Percentiles rank a stretch among this genome's conserved stretches.
These are phyloP conservation scores for Montipora sp. DNA, from an alignment of 64 coral and sea anemone genomes.

Conservation along the genomic window DNA sequence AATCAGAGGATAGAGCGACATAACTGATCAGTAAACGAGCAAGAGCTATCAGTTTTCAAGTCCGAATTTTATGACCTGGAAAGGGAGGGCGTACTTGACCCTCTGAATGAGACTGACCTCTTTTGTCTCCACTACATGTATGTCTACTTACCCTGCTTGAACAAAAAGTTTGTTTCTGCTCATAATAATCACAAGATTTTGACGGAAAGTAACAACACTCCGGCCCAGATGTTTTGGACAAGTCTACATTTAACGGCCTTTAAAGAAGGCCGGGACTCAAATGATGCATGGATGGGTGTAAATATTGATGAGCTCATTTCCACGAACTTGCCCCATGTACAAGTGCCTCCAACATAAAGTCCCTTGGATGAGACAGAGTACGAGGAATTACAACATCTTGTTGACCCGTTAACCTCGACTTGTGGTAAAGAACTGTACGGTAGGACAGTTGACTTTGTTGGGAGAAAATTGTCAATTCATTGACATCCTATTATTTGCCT, in stretches of 20 bases:
- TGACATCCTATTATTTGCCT: neutral
- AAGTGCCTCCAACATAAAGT: conserved; percentile 22
- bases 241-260: conserved; percentile 38
- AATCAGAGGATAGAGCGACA: conserved; percentile 68
- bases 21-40: conserved; percentile 49
- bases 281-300: conserved; percentile 30
- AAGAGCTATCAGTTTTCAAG: conserved; percentile 19
- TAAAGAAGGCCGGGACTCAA: neutral
- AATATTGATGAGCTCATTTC: conserved; percentile 33
- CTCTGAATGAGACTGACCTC: conserved; percentile 50
- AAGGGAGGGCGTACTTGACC: conserved; percentile 42
- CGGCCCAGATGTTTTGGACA: conserved; percentile 21
- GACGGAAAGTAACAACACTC: conserved; percentile 1
- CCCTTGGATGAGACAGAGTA: conserved; percentile 16
- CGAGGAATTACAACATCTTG: neutral
- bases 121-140: conserved; percentile 43
- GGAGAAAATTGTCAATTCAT: conserved; percentile 5
- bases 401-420: conserved; percentile 11
- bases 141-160: conserved; percentile 43
- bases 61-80: conserved; percentile 58
- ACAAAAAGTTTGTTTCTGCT: conserved; percentile 49
- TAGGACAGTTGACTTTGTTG: conserved; percentile 1
- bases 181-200: conserved; percentile 61
- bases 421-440: conserved; percentile 17
- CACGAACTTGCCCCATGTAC: conserved; percentile 25